Evolutionary conservation across 2,797 vertebrate species (phyloP).

Genomic region (Erethizon dorsatum): DNA sequence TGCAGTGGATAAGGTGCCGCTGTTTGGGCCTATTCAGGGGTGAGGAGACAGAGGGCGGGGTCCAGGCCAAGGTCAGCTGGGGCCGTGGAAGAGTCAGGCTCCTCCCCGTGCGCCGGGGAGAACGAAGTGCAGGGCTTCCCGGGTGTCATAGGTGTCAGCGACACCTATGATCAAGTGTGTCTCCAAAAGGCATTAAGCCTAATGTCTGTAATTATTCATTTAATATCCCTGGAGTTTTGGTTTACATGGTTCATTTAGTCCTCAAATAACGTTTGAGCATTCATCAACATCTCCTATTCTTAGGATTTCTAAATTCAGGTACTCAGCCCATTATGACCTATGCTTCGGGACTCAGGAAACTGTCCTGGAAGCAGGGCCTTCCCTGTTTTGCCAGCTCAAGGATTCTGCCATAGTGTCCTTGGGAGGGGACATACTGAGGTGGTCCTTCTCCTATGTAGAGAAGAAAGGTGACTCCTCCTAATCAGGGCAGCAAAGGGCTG

Average conservation of each 20-base stretch:
- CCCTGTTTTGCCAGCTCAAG: background rate
- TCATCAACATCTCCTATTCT: constrained; percentile 4
- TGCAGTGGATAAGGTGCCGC: background rate
- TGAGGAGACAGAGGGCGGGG: background rate
- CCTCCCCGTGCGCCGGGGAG: background rate
- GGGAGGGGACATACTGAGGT: background rate
- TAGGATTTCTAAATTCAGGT: constrained; percentile 38
- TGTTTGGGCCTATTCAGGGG: background rate
- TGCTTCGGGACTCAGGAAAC: background rate
- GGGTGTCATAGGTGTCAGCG: background rate
- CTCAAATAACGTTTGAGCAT: constrained; percentile 15
- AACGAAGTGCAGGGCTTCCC: background rate
- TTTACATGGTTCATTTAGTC: background rate
- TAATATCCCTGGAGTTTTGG: constrained; percentile 22
- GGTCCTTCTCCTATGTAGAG: background rate
- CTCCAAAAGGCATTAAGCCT: background rate
- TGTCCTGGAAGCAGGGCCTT: background rate
- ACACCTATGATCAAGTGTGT: background rate
- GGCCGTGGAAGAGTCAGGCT: background rate
- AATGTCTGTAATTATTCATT: background rate
- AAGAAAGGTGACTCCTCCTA: background rate
- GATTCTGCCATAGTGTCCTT: background rate
- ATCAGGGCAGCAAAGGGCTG: background rate
- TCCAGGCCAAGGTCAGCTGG: background rate
- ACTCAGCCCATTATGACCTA: background rate